Conservation (phyloP, 2,888 invertebrate species). For the Hydroisotoma schaefferi region DNA sequence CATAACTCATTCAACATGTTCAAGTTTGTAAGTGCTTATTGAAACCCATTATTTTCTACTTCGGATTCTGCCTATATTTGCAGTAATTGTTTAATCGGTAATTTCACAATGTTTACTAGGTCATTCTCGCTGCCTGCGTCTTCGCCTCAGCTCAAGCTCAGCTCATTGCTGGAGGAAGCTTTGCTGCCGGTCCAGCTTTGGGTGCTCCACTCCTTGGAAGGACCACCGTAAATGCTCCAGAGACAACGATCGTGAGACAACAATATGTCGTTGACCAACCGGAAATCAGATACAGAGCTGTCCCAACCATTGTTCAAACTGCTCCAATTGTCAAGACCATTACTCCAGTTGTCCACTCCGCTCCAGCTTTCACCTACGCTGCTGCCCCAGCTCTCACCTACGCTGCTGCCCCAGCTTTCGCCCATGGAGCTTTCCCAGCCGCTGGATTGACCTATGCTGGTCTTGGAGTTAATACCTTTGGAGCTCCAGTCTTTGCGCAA, state of each 20-base stretch:
- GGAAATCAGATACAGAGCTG: constrained; percentile 47
- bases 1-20: constrained; percentile 36
- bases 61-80: not conserved
- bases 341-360: constrained; percentile 14
- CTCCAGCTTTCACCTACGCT: constrained; percentile 33
- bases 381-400: constrained; percentile 20
- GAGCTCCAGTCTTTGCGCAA: not conserved
- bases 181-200: constrained; percentile 44
- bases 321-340: constrained; percentile 20
- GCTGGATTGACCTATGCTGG: not conserved
- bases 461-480: constrained; percentile 2
- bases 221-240: constrained; percentile 50
- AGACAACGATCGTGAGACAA: constrained; percentile 51
- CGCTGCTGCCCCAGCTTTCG: constrained; percentile 17
- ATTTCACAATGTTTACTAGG: constrained; percentile 19
- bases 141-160: constrained; percentile 39
- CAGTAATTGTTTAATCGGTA: not conserved
- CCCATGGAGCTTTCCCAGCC: constrained; percentile 16
- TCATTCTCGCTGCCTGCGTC: constrained; percentile 38
- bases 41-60: not conserved
- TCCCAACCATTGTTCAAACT: constrained; percentile 40
- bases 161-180: constrained; percentile 14
- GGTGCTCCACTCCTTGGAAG: constrained; percentile 50
- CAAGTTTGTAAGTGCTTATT: constrained; percentile 38
- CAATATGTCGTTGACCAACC: constrained; percentile 51